Evolutionary conservation across 2,113 vertebrate species (phyloP).

Genomic region (Brachyistius frenatus): DNA sequence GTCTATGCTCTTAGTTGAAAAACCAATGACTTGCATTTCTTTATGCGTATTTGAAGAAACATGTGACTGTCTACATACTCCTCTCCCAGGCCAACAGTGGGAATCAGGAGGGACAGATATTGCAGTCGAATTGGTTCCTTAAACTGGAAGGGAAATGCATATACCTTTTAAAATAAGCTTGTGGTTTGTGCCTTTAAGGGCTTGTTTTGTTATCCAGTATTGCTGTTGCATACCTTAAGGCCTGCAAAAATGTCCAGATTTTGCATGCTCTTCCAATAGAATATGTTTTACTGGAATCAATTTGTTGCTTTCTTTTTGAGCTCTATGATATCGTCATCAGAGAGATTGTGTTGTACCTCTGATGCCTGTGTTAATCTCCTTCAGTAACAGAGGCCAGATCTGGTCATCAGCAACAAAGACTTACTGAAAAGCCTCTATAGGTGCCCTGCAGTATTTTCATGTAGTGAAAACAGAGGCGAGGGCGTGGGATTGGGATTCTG

Average conservation of each 20-base stretch:
- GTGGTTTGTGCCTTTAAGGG: no score
- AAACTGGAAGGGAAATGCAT: conserved; percentile 12
- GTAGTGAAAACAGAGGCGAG: not conserved
- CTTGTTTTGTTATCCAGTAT: conserved; percentile 5
- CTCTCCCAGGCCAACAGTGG: not conserved
- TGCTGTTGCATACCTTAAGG: conserved; percentile 2
- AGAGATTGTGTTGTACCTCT: conserved; percentile 4
- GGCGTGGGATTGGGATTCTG: conserved; percentile 1
- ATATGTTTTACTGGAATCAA: no score
- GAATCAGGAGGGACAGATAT: conserved; percentile 8
- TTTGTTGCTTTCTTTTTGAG: not conserved
- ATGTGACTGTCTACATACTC: conserved; percentile 7
- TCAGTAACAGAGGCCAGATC: not conserved
- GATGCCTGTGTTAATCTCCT: conserved; percentile 15
- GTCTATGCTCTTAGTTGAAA: conserved; percentile 22
- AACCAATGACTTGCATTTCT: conserved; percentile 53
- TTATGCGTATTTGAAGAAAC: not conserved
- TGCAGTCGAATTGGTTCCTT: not conserved
- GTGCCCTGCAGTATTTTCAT: conserved; percentile 3
- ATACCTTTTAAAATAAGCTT: not conserved
- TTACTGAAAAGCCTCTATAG: conserved; percentile 9
- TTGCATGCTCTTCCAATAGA: no score
- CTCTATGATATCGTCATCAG: not conserved
- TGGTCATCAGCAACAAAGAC: not conserved
- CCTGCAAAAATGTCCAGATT: no score